Evolutionary conservation across 2,797 vertebrate genomes (phyloP).

Genomic region (Sebastes nivosus): DNA sequence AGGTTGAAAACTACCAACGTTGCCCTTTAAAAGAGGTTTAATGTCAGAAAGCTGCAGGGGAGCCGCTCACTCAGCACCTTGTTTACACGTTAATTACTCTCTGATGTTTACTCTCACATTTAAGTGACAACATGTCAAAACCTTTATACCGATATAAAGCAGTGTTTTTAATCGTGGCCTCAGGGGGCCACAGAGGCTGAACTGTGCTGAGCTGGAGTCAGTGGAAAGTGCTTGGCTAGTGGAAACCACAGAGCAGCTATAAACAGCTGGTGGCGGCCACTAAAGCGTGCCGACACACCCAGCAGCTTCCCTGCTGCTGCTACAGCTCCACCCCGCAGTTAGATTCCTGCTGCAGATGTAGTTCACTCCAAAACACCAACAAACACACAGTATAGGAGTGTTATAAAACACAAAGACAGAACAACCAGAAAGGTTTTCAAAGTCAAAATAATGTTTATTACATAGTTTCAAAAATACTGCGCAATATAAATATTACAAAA

Average conservation of each 20-base stretch:
- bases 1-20: not conserved
- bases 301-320: slow-evolving; percentile 13
- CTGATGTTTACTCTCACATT: not conserved
- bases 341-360: slow-evolving; percentile 36
- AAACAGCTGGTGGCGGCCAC: slow-evolving; percentile 60
- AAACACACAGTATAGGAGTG: not conserved
- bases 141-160: slow-evolving; percentile 15
- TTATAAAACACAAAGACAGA: not conserved
- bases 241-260: slow-evolving; percentile 74
- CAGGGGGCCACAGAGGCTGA: slow-evolving; percentile 14
- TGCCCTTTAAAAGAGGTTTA: not conserved
- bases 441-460: slow-evolving; percentile 75
- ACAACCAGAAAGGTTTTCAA: slow-evolving; percentile 19
- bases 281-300: slow-evolving; percentile 69
- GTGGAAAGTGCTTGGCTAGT: slow-evolving; percentile 67
- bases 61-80: slow-evolving; percentile 46
- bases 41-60: slow-evolving; percentile 33
- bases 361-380: slow-evolving; percentile 1
- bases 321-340: slow-evolving; percentile 21
- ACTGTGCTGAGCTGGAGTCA: slow-evolving; percentile 35
- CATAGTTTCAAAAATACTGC: slow-evolving; percentile 63
- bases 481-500: slow-evolving; percentile 81
- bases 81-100: slow-evolving; percentile 24
- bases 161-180: slow-evolving; percentile 14
- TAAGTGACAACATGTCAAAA: not conserved